phyloP scores from a whole-genome alignment of 2,113 vertebrate species.

The Cyprinodon variegatus region DNA sequence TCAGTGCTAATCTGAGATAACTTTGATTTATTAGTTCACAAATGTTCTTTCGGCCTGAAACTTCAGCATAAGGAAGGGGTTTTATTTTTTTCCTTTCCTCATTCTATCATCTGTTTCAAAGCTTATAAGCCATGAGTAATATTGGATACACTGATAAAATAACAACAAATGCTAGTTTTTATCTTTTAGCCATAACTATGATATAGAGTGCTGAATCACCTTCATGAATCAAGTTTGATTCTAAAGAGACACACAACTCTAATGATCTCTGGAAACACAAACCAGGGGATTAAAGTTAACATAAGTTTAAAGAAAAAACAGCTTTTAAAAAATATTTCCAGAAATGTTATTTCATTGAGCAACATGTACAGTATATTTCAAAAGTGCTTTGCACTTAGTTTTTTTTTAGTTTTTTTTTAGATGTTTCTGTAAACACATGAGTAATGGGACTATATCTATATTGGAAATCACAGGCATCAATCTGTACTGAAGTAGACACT shows the following conservation, averaged over 20 bases:
- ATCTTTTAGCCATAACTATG: slow-evolving; percentile 16
- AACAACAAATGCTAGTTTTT: not conserved
- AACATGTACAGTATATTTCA: not conserved
- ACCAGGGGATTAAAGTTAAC: not conserved
- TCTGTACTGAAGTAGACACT: not conserved
- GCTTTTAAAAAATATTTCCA: not conserved
- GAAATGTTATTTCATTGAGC: not conserved
- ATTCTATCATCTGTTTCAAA: not conserved
- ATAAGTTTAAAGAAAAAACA: not conserved
- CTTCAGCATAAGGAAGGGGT: slow-evolving; percentile 5
- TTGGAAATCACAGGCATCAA: not conserved
- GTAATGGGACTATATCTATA: not conserved
- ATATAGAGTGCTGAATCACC: not conserved
- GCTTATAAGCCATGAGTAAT: not conserved
- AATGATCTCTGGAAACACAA: not conserved
- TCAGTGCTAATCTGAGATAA: slow-evolving; percentile 19
- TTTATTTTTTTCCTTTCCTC: slow-evolving; percentile 15
- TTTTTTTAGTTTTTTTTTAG: too few species aligned
- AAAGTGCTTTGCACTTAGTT: not conserved
- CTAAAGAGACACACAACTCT: not conserved
- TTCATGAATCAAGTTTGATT: not conserved
- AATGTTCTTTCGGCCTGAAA: not conserved
- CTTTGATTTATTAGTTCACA: slow-evolving; percentile 2
- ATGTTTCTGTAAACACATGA: too few species aligned
- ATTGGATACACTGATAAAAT: slow-evolving; percentile 1